Base-by-base conservation (phyloP, 1,140 invertebrate species). In the Thaumetopoea pityocampa region DNA sequence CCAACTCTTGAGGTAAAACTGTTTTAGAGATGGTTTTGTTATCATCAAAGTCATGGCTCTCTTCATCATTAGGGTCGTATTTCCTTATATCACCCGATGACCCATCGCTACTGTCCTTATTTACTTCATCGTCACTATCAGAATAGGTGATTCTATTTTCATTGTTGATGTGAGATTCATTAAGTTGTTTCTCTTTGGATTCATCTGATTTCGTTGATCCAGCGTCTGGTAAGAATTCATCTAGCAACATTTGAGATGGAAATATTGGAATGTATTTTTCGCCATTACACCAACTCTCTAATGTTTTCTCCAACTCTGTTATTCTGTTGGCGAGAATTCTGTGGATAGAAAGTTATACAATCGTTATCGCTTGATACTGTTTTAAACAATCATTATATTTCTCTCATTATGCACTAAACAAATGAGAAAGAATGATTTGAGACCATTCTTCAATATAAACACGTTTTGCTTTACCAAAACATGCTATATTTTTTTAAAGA, bases 321-420 rank as follows among this genome's bases (percentile, higher is more conserved):
- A 86, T 85, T 44, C 84, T 58, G 33, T 78, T 82, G 3, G 84
- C 84, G 45, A 86, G 55, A 26, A 86, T 85, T 48, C 84, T 86
- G 50, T 5, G 57, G 64, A 55, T 3, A 17, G 26, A 41, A 40
- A n/a, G n/a, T n/a, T n/a, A n/a, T n/a, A n/a, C n/a, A n/a, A n/a
- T n/a, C n/a, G n/a, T n/a, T n/a, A n/a, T n/a, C n/a, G n/a, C n/a
- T n/a, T n/a, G n/a, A n/a, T n/a, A n/a, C n/a, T n/a, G n/a, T n/a
- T n/a, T n/a, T n/a, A n/a, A n/a, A n/a, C n/a, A n/a, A n/a, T n/a
- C n/a, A n/a, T n/a, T n/a, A n/a, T n/a, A n/a, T n/a, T n/a, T n/a
- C n/a, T n/a, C n/a, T n/a, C n/a, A n/a, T n/a, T n/a, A n/a, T n/a
- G n/a, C n/a, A n/a, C n/a, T n/a, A n/a, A n/a, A n/a, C n/a, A n/a